Conservation (phyloP, 2,888 invertebrate species). For the Oasisia sp. region DNA sequence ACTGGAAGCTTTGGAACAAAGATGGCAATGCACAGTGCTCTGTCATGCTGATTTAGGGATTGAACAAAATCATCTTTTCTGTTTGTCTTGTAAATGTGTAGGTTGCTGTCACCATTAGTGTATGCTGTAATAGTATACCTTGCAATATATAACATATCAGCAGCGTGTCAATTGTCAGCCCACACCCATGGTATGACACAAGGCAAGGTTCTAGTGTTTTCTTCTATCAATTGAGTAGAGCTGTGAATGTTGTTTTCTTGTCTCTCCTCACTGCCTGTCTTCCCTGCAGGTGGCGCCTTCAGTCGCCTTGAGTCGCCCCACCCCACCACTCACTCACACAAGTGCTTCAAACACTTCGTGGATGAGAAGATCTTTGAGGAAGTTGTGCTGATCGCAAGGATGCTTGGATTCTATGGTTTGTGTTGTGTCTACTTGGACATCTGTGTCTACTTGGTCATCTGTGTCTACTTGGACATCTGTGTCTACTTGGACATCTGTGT, state of each 20-base stretch:
- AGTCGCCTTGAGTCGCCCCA: neutral
- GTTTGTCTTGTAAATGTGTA: too few relatives aligned
- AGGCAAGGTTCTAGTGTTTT: neutral
- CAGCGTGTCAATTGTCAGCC: too few relatives aligned
- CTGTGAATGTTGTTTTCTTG: neutral
- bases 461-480: neutral
- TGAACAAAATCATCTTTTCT: too few relatives aligned
- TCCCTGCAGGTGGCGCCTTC: neutral
- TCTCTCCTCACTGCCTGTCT: neutral
- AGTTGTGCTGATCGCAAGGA: constrained; percentile 46
- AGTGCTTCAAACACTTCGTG: constrained; percentile 54
- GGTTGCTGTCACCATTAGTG: too few relatives aligned
- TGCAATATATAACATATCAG: too few relatives aligned
- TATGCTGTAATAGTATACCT: too few relatives aligned
- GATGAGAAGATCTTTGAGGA: constrained; percentile 49
- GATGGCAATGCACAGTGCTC: too few relatives aligned
- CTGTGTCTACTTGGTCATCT: neutral
- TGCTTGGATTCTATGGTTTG: constrained; percentile 54
- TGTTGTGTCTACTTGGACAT: neutral
- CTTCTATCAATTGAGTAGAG: neutral
- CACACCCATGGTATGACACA: too few relatives aligned
- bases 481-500: neutral
- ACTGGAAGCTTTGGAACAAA: too few relatives aligned
- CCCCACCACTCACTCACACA: neutral
- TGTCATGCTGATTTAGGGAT: too few relatives aligned